Evolutionary conservation across 2,888 invertebrate species (phyloP), one percentile per base, ranked within the genome.

Genomic region (Chouioia cunea): DNA sequence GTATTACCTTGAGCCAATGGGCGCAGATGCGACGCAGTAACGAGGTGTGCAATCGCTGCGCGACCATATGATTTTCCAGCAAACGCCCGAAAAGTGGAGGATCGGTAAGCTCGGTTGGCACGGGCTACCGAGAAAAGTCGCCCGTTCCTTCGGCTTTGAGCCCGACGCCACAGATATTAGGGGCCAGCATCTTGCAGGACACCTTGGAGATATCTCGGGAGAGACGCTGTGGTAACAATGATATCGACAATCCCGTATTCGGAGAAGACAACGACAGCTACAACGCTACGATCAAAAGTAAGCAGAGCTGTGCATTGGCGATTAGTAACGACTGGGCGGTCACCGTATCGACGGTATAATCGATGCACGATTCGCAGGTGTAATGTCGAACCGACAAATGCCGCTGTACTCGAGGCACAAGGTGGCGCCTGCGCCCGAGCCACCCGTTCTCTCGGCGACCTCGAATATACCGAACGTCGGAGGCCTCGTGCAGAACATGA

Each of bases 251-350:
- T 77, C 87, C 87, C 1, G 83, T 87, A 27, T 87, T 87, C 50
- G 83, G 83, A 2, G 82, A 82, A 53, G 80, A 80, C 44, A 82
- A 81, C 70, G 80, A 83, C 60, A 79, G 78, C 48, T 87, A 89
- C 77, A 89, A 88, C 48, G 88, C 89, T 27, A 89, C 89, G 2
- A 88, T 89, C 70, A 88, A 89, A 87, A 90, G 90, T 90, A 84
- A 85, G 85, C 82, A 74, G 36, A 10, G 1, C 36, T 10, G 4
- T 6, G 1, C 10, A 10, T n/a, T n/a, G n/a, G n/a, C n/a, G n/a
- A n/a, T n/a, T n/a, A n/a, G n/a, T n/a, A n/a, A n/a, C n/a, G n/a
- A n/a, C n/a, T n/a, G n/a, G n/a, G 12, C 10, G 2, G 36, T 36
- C 4, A 36, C 6, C 12, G 36, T 10, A 12, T 36, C 36, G 36